Evolutionary conservation across 53 echinoderm and acorn worm genomes (phyloP).

Genomic region (Luidia sarsii): DNA sequence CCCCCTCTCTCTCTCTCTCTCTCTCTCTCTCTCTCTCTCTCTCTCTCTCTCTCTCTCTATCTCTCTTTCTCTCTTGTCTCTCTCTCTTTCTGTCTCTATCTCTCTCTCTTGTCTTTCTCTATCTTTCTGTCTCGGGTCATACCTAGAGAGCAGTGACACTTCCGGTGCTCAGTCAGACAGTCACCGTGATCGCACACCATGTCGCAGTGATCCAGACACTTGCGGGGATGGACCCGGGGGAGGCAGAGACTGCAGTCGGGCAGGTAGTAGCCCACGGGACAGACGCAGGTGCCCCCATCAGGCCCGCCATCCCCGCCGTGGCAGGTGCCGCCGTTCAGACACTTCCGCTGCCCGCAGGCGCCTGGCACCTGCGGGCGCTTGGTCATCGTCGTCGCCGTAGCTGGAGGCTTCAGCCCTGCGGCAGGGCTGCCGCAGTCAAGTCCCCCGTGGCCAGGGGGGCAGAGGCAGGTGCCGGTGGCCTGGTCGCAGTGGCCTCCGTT

Average conservation of each 20-base stretch:
- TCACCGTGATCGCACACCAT: constrained; percentile 35
- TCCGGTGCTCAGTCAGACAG: constrained; percentile 23
- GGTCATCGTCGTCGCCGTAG: neutral
- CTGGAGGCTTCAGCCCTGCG: neutral
- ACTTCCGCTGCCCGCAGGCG: neutral
- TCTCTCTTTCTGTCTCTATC: too few species aligned
- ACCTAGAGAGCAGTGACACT: constrained; percentile 40
- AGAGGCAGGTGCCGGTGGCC: constrained; percentile 31
- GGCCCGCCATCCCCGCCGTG: too few species aligned
- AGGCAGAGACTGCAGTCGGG: constrained; percentile 50
- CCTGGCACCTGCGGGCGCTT: neutral
- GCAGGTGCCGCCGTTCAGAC: constrained; percentile 41
- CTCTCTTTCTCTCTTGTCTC: too few species aligned
- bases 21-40: neutral
- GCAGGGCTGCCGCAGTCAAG: constrained; percentile 1
- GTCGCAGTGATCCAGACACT: constrained; percentile 36
- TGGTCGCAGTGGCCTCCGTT: constrained; percentile 15
- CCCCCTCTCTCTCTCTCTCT: neutral
- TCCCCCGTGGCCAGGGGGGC: neutral
- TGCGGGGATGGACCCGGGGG: constrained; percentile 1
- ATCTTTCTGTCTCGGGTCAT: too few species aligned
- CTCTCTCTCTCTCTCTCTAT: too few species aligned
- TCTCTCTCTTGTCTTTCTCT: too few species aligned
- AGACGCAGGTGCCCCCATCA: too few species aligned
- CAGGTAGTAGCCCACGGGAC: neutral